phyloP scores from a whole-genome alignment of 2,888 invertebrate species.

The Sinotaia quadrata region DNA sequence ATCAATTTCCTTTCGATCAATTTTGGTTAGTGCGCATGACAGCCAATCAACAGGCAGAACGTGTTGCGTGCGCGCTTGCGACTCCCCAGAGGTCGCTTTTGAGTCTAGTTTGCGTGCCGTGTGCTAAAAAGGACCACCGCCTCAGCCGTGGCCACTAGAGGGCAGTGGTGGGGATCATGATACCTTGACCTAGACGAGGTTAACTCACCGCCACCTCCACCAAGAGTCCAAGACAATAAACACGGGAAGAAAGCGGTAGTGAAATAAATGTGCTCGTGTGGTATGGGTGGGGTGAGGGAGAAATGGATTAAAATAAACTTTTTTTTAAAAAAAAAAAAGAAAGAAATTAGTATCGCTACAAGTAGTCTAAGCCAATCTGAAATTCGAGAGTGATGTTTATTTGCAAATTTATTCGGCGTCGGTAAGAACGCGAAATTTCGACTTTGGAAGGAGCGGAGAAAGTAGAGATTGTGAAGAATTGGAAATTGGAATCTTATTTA shows the following conservation, averaged over 20 bases:
- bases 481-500: too few species aligned
- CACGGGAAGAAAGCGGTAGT: background rate
- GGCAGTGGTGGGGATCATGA: constrained; percentile 8
- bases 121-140: constrained; percentile 5
- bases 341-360: too few species aligned
- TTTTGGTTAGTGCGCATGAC: constrained; percentile 20
- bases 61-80: constrained; percentile 19
- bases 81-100: constrained; percentile 20
- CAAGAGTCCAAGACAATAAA: background rate
- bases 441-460: too few species aligned
- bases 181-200: background rate
- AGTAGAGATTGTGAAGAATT: too few species aligned
- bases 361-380: too few species aligned
- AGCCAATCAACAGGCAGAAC: constrained; percentile 26
- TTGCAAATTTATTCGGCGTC: too few species aligned
- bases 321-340: too few species aligned
- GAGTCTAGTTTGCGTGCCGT: constrained; percentile 21
- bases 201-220: background rate
- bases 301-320: too few species aligned
- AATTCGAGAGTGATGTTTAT: too few species aligned
- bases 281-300: too few species aligned
- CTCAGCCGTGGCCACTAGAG: background rate
- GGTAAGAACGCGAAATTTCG: too few species aligned
- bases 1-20: constrained; percentile 30
- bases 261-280: too few species aligned